Conservation (phyloP, 2,888 invertebrate genomes). For the Phania funesta region DNA sequence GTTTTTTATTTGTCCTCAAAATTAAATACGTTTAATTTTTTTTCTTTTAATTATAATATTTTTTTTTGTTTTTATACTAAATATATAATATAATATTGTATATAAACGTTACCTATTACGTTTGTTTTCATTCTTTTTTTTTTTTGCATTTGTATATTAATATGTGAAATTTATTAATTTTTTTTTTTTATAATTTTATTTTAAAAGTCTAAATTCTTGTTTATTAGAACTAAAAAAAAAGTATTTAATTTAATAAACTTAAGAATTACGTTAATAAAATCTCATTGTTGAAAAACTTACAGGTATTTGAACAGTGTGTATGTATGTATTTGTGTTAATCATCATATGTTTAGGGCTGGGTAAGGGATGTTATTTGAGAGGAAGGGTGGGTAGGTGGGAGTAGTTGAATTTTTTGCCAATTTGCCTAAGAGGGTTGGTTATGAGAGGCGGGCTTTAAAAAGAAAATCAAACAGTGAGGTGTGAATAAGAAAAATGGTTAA, state of each 20-base stretch:
- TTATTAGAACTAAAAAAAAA: slow-evolving; percentile 73
- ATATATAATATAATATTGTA: slow-evolving; percentile 71
- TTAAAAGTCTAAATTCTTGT: slow-evolving; percentile 51
- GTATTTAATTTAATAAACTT: slow-evolving; percentile 31
- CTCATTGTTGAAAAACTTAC: slow-evolving; percentile 59
- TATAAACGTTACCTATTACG: slow-evolving; percentile 72
- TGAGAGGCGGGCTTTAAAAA: background rate
- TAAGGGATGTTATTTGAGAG: slow-evolving; percentile 5
- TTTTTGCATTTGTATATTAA: slow-evolving; percentile 59
- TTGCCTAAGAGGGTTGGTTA: background rate
- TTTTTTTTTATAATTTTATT: slow-evolving; percentile 64
- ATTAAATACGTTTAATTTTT: slow-evolving; percentile 65
- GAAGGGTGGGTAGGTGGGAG: slow-evolving; percentile 15
- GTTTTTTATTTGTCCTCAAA: slow-evolving; percentile 73
- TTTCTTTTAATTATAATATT: slow-evolving; percentile 46
- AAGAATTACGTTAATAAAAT: slow-evolving; percentile 63
- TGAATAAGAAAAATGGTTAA: background rate
- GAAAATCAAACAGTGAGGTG: background rate
- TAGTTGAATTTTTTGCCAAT: too few species aligned
- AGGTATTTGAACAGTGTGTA: slow-evolving; percentile 53
- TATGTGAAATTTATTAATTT: slow-evolving; percentile 48
- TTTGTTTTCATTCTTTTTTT: slow-evolving; percentile 40
- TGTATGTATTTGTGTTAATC: slow-evolving; percentile 23
- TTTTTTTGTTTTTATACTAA: slow-evolving; percentile 74
- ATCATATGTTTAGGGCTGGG: background rate